Evolutionary conservation across 2,888 invertebrate species (phyloP), one percentile per base, ranked within the genome.

Genomic region (Leptopilina myrica): DNA sequence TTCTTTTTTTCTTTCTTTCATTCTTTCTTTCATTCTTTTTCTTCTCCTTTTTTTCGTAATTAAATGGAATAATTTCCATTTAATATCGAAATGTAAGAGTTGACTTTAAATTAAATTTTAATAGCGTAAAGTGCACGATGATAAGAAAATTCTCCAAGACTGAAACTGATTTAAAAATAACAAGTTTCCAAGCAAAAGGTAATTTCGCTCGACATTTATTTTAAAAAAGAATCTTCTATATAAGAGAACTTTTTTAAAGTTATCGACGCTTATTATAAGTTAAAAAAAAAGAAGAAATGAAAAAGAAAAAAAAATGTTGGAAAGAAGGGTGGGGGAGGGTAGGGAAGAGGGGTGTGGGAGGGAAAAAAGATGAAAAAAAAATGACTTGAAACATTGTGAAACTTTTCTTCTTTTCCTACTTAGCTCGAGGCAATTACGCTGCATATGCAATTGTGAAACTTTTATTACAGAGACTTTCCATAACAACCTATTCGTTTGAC

Each of bases 231-330:
- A 5, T 33, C 73, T 26, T 73, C 62, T 33, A 33, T 73, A 40
- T 73, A 40, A 73, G n/a, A 56, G 56, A 73, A 73, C 33, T 62
- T 73, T 73, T 26, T 73, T 26, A 40, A 73, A 73, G 56, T 73
- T 73, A 73, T 73, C 73, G 73, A 73, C 73, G 73, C 73, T 73
- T 73, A 73, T 73, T 73, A 73, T 73, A 73, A 73, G 73, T 73
- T 73, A 56, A 56, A 59, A 73, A 49, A 49, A 49, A 7, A n/a
- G n/a, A 20, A 49, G 11, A 12, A 49, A 49, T 9, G 12, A 49
- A 11, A 49, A 49, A 11, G 12, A 49, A 11, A 49, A 49, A 12
- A 49, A 49, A 11, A 49, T 11, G 11, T 2, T 4, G 11, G 12
- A 49, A 12, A 49, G 11, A 49, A 49, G 11, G 1, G 2, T 20